Conservation (phyloP, 1,140 invertebrate genomes). For the Gyrodactylus bullatarudis region DNA sequence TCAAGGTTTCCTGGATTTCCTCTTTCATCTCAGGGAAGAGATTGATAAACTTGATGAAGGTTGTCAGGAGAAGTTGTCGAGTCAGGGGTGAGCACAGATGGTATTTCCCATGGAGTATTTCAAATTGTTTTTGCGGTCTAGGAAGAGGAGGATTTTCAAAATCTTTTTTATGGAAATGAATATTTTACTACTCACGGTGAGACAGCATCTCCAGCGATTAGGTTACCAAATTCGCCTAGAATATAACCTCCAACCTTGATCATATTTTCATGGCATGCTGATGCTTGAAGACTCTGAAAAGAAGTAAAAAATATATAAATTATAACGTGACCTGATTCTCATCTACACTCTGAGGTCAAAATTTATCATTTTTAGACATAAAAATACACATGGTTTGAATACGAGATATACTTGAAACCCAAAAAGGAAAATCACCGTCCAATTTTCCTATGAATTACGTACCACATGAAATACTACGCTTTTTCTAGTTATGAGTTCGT, state of each 20-base stretch:
- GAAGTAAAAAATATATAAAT: slow-evolving; percentile 24
- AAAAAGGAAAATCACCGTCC: too few species aligned
- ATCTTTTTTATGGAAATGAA: background rate
- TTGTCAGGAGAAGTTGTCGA: slow-evolving; percentile 65
- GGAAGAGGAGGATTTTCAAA: slow-evolving; percentile 2
- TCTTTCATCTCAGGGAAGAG: slow-evolving; percentile 87
- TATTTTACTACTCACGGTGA: slow-evolving; percentile 25
- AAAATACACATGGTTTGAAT: too few species aligned
- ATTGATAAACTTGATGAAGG: slow-evolving; percentile 97
- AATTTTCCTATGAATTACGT: too few species aligned
- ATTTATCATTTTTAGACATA: too few species aligned
- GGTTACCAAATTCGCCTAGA: slow-evolving; percentile 91
- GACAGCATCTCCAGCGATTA: slow-evolving; percentile 85
- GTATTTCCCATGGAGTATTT: slow-evolving; percentile 64
- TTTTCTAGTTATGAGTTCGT: too few species aligned
- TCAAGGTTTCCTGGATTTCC: slow-evolving; percentile 77
- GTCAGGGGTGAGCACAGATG: slow-evolving; percentile 86
- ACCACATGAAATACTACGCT: too few species aligned
- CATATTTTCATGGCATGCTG: slow-evolving; percentile 99
- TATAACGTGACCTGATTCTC: too few species aligned
- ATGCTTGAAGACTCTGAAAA: slow-evolving; percentile 42
- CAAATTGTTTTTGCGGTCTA: slow-evolving; percentile 71
- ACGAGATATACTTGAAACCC: too few species aligned
- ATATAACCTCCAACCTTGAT: slow-evolving; percentile 99
- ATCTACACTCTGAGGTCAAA: too few species aligned